Evolutionary conservation across 2,888 invertebrate species (phyloP).

Genomic region (Cordilura impudica): DNA sequence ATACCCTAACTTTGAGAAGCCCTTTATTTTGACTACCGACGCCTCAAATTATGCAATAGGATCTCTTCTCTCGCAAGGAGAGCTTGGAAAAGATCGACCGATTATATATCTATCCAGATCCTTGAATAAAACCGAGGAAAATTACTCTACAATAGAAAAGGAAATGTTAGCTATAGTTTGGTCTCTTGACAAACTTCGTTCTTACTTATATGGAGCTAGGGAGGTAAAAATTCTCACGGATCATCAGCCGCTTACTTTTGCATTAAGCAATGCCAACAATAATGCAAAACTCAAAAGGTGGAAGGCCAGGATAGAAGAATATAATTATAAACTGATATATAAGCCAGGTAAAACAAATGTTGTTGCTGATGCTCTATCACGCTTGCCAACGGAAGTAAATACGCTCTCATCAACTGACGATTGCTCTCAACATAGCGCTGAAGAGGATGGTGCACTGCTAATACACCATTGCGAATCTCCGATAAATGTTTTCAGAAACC

Average conservation of each 20-base stretch:
- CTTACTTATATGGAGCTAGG: constrained; percentile 39
- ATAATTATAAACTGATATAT: too few species aligned
- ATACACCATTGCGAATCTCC: constrained; percentile 24
- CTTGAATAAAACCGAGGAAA: constrained; percentile 38
- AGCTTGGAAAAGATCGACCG: too few species aligned
- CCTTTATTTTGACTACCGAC: constrained; percentile 48
- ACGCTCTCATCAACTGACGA: not conserved
- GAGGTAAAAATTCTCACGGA: constrained; percentile 30
- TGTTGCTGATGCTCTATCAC: constrained; percentile 41
- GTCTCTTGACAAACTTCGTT: constrained; percentile 25
- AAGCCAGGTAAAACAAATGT: constrained; percentile 46
- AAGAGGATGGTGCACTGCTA: constrained; percentile 1
- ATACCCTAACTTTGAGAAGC: too few species aligned
- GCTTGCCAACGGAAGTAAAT: not conserved
- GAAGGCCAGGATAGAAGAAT: too few species aligned
- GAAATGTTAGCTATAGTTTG: constrained; percentile 51
- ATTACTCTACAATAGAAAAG: constrained; percentile 47
- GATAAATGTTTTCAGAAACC: constrained; percentile 43
- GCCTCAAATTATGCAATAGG: constrained; percentile 59
- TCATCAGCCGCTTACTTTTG: too few species aligned
- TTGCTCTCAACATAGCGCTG: constrained; percentile 1
- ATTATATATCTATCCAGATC: constrained; percentile 43
- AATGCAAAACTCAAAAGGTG: constrained; percentile 31
- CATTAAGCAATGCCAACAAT: constrained; percentile 22
- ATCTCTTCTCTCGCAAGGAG: constrained; percentile 42